A percentile compares a stretch with the other conserved stretches of the same genome.
phyloP scores from a whole-genome alignment of 2,113 vertebrate genomes.

The Synchiropus splendidus region DNA sequence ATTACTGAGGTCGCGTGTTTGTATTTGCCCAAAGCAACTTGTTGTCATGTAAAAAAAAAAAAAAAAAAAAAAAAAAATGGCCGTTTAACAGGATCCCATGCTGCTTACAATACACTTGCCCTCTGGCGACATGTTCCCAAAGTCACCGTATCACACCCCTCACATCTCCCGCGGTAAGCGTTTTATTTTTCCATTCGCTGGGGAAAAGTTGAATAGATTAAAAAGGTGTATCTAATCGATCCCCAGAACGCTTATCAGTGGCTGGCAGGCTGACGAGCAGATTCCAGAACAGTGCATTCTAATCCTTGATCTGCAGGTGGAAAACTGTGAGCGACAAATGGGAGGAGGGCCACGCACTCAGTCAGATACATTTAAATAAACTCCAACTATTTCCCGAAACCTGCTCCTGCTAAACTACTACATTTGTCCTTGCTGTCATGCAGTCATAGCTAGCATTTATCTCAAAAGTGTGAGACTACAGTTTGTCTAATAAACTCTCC shows the following conservation, averaged over 20 bases:
- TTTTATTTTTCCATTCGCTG: conserved; percentile 13
- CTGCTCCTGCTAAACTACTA: too few relatives aligned
- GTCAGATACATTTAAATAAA: not conserved
- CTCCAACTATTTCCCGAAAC: not conserved
- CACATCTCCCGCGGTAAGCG: conserved; percentile 38
- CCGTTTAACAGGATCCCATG: conserved; percentile 25
- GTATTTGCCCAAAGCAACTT: conserved; percentile 31
- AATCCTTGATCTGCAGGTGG: conserved; percentile 37
- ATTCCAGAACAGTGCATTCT: conserved; percentile 33
- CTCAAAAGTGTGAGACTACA: too few relatives aligned
- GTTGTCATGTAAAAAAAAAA: conserved; percentile 4
- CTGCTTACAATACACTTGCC: conserved; percentile 26
- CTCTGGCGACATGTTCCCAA: conserved; percentile 36
- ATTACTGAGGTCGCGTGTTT: conserved; percentile 18
- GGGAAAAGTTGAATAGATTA: conserved; percentile 52
- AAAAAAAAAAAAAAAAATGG: not conserved
- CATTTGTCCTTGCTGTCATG: too few relatives aligned
- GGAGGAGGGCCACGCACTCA: not conserved
- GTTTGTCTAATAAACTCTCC: too few relatives aligned
- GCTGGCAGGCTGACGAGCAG: conserved; percentile 48
- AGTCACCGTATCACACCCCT: conserved; percentile 36
- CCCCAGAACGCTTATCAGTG: conserved; percentile 42
- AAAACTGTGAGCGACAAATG: conserved; percentile 25
- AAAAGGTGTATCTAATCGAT: conserved; percentile 56
- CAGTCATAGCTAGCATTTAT: too few relatives aligned